phyloP scores from a whole-genome alignment of 2,888 invertebrate genomes.

The Piscicola geometra region DNA sequence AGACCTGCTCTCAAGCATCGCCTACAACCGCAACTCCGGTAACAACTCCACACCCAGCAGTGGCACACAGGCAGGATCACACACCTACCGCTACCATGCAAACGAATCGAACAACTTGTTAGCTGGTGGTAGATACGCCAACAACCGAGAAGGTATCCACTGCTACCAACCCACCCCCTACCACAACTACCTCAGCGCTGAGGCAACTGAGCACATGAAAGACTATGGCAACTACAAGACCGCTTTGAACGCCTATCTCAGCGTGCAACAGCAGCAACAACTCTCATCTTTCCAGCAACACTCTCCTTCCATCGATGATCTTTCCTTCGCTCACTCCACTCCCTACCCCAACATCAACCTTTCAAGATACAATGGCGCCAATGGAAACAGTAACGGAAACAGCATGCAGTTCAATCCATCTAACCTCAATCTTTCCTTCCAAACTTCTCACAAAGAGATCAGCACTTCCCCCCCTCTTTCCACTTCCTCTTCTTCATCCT shows the following conservation, averaged over 20 bases:
- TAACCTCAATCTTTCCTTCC: neutral
- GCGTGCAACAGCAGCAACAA: slow-evolving; percentile 21
- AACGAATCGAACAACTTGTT: neutral
- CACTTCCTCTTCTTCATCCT: slow-evolving; percentile 25
- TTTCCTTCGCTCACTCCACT: neutral
- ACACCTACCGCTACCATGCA: slow-evolving; percentile 2
- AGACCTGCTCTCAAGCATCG: slow-evolving; percentile 21
- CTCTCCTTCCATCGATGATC: slow-evolving; percentile 20
- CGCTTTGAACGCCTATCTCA: slow-evolving; percentile 24
- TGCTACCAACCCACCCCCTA: slow-evolving; percentile 5
- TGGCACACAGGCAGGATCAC: neutral
- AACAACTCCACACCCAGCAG: neutral
- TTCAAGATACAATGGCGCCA: neutral
- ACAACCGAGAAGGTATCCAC: neutral
- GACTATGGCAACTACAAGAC: slow-evolving; percentile 29
- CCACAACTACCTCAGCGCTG: slow-evolving; percentile 23
- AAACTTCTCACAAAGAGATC: slow-evolving; percentile 5
- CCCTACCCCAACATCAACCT: neutral
- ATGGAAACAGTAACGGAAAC: neutral
- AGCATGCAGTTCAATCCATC: neutral
- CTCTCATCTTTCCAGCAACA: slow-evolving; percentile 31
- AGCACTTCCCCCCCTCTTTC: slow-evolving; percentile 31
- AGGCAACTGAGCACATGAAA: slow-evolving; percentile 11
- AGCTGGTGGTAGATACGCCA: neutral
- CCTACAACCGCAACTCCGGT: slow-evolving; percentile 7